phyloP scores from a whole-genome alignment of 64 coral and sea anemone species.

The Orbicella faveolata region DNA sequence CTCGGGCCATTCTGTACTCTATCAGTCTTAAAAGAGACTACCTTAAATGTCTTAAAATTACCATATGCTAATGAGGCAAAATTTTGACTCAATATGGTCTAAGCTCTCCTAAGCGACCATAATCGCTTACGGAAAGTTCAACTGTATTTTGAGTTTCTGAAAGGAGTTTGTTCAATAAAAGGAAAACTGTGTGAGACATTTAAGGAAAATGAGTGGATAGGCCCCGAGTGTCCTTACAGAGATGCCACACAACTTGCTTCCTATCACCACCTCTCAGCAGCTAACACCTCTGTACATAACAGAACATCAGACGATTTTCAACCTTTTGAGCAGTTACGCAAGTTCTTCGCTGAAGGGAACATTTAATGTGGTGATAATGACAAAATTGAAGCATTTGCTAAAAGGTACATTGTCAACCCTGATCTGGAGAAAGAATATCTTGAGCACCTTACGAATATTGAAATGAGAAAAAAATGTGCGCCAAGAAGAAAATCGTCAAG shows the following conservation, averaged over 20 bases:
- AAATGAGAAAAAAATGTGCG: neutral
- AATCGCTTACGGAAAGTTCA: no score
- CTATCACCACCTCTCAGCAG: conserved; percentile 16
- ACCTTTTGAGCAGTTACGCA: conserved; percentile 7
- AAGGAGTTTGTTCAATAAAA: neutral
- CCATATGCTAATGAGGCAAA: no score
- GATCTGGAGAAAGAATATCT: neutral
- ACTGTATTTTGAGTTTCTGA: no score
- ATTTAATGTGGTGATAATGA: conserved; percentile 11
- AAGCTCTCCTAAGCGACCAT: no score
- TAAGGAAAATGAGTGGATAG: conserved; percentile 25
- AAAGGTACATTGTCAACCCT: neutral
- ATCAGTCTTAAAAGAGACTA: no score
- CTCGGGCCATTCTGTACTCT: no score
- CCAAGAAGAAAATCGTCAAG: neutral
- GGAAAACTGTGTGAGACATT: conserved; percentile 17
- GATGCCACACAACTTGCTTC: conserved; percentile 17
- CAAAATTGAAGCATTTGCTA: conserved; percentile 12
- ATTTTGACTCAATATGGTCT: no score
- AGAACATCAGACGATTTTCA: conserved; percentile 34
- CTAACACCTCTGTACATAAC: conserved; percentile 11
- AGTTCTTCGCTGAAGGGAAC: no score
- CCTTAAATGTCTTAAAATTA: no score
- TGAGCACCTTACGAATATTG: conserved; percentile 17
- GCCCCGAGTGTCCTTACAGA: conserved; percentile 26